Conservation (phyloP, 2,888 invertebrate genomes). For the Patella ulyssiponensis region DNA sequence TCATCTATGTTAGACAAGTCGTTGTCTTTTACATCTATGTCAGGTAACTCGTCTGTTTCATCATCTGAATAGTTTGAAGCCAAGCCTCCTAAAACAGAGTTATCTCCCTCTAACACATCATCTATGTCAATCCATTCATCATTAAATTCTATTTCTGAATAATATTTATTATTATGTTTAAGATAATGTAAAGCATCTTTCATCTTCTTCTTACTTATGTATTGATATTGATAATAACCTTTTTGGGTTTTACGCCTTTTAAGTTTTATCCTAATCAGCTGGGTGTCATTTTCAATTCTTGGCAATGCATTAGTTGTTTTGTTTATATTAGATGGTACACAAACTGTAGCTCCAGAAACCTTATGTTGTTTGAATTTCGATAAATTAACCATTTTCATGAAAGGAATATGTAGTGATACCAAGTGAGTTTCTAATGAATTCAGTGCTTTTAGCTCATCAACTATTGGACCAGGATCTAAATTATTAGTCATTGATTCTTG, state of each 20-base stretch:
- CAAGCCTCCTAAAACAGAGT: background rate
- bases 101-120: background rate
- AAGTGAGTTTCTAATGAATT: slow-evolving; percentile 6
- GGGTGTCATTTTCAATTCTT: background rate
- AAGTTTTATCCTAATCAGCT: background rate
- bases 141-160: slow-evolving; percentile 8
- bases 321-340: slow-evolving; percentile 11
- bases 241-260: background rate
- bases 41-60: background rate
- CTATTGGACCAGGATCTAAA: background rate
- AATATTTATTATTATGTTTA: slow-evolving; percentile 10
- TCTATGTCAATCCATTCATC: slow-evolving; percentile 3
- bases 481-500: slow-evolving; percentile 2
- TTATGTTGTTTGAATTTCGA: slow-evolving; percentile 1
- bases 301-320: background rate
- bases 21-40: background rate
- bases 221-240: slow-evolving; percentile 1
- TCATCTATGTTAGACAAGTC: background rate
- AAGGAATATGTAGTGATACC: background rate
- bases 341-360: background rate
- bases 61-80: background rate
- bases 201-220: background rate
- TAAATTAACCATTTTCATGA: slow-evolving; percentile 1
- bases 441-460: background rate
- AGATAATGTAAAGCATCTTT: background rate